Conservation (phyloP, 1,140 invertebrate species). For the Psilanteris sp. region DNA sequence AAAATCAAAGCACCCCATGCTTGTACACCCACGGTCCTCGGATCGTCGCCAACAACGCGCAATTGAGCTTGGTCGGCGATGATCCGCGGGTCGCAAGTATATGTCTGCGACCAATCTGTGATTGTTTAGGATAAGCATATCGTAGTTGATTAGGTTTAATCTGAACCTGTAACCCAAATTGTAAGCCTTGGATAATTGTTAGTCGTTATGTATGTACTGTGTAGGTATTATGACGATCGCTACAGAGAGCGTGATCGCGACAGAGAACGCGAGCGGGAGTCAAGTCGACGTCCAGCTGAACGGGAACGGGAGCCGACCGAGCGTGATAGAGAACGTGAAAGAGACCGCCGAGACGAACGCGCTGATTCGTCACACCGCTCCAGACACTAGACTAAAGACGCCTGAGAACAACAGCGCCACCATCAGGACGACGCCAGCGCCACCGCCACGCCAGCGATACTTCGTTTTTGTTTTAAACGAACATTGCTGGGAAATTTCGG, state of each 20-base stretch:
- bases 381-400: conserved; percentile 82
- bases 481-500: too few relatives aligned
- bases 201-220: conserved; percentile 71
- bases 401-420: neutral
- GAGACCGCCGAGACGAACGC: conserved; percentile 84
- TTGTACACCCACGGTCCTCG: too few relatives aligned
- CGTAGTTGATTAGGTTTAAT: conserved; percentile 5
- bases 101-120: neutral
- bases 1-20: too few relatives aligned
- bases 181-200: conserved; percentile 28
- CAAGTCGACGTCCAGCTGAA: conserved; percentile 76
- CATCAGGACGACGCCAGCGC: neutral
- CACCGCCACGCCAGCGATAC: too few relatives aligned
- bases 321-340: conserved; percentile 83
- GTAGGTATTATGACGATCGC: conserved; percentile 89
- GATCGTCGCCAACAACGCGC: too few relatives aligned
- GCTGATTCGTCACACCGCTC: conserved; percentile 84
- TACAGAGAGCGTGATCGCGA: conserved; percentile 85
- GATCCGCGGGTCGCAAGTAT: too few relatives aligned
- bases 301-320: conserved; percentile 84
- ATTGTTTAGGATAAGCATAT: conserved; percentile 4
- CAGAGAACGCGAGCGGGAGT: conserved; percentile 78
- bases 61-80: too few relatives aligned
- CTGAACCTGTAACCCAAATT: conserved; percentile 3
- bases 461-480: too few relatives aligned